These are phyloP conservation scores for Melieria omissa DNA, from an alignment of 2,888 invertebrate genomes.

Conservation along the genomic window DNA sequence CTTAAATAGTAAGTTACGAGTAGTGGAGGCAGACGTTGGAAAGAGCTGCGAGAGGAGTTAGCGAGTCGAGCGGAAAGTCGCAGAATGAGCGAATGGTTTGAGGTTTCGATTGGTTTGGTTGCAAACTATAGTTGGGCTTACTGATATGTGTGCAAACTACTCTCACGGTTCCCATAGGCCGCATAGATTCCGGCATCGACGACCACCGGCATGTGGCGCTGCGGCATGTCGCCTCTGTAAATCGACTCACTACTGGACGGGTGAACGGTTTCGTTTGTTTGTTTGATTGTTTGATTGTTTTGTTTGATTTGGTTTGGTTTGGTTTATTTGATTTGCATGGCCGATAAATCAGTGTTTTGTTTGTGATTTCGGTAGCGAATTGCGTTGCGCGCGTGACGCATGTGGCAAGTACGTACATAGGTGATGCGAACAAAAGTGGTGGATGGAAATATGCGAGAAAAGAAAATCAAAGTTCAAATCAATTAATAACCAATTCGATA, in stretches of 20 bases:
- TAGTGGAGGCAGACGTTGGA: not conserved
- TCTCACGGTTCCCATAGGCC: slow-evolving; percentile 50
- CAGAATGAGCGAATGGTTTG: not conserved
- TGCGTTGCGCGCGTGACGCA: not conserved
- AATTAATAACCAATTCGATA: not conserved
- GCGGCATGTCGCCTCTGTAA: slow-evolving; percentile 64
- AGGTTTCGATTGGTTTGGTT: slow-evolving; percentile 18
- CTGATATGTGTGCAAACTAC: slow-evolving; percentile 53
- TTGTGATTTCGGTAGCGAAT: slow-evolving; percentile 2
- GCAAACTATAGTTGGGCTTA: slow-evolving; percentile 46
- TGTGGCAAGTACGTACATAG: slow-evolving; percentile 12
- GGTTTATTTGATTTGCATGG: not conserved
- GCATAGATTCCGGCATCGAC: slow-evolving; percentile 47
- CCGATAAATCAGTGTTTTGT: slow-evolving; percentile 3
- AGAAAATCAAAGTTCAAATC: slow-evolving; percentile 34
- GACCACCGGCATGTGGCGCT: slow-evolving; percentile 46
- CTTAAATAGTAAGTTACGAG: not conserved
- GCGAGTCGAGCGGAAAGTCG: not conserved
- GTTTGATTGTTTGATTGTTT: slow-evolving; percentile 19
- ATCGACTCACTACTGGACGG: slow-evolving; percentile 56
- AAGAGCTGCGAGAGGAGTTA: not conserved
- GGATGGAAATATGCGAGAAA: slow-evolving; percentile 32
- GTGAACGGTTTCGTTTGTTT: slow-evolving; percentile 31
- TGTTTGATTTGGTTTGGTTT: slow-evolving; percentile 20
- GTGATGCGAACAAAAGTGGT: slow-evolving; percentile 31